Evolutionary conservation across 2,888 invertebrate genomes (phyloP), one percentile per base, ranked within the genome.

Genomic region (Brachyptera risi): DNA sequence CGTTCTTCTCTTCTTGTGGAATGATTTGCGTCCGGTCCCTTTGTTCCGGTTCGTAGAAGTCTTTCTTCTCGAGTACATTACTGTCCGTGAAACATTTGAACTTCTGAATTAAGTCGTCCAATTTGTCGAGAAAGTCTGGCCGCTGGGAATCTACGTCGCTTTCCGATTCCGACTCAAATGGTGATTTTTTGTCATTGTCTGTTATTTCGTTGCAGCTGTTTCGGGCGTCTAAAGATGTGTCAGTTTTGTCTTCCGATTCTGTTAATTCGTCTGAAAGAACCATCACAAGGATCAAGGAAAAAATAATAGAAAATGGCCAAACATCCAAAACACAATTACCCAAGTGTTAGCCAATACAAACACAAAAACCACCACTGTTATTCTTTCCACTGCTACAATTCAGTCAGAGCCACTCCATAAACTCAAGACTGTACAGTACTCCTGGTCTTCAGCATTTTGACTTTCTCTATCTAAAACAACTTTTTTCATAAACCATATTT

Each of bases 11-110:
- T 7, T 35, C 35, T 23, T 35, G 54, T 19, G 19, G 19, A 1
- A 23, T 37, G 13, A 21, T 54, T 21, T 17, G 19, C 44, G 3
- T 44, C 19, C n/a, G 5, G 5, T 11, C 17, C 2, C 38, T 2
- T 11, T 40, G 31, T 40, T 54, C 56, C 13, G 42, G 17, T 21
- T 35, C 23, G 37, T 24, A 58, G 11, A 69, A 68, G 61, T 72
- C 71, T 57, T 70, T 71, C 24, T 69, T 70, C 0, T 68, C 69
- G 17, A 73, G 71, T 9, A 75, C 68, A 23, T 87, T 72, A 65
- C 79, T 79, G 73, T 91, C 88, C 66, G 88, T 90, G 71, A 85
- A 85, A 42, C 79, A 77, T 68, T 82, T 82, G 70, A 91, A 86
- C 68, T 83, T 84, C 60, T 83, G 84, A 83, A 90, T 87, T 56